Percentiles rank a stretch among this genome's conserved stretches.
Conservation (phyloP, 2,888 invertebrate genomes). For the Pterostichus niger region DNA sequence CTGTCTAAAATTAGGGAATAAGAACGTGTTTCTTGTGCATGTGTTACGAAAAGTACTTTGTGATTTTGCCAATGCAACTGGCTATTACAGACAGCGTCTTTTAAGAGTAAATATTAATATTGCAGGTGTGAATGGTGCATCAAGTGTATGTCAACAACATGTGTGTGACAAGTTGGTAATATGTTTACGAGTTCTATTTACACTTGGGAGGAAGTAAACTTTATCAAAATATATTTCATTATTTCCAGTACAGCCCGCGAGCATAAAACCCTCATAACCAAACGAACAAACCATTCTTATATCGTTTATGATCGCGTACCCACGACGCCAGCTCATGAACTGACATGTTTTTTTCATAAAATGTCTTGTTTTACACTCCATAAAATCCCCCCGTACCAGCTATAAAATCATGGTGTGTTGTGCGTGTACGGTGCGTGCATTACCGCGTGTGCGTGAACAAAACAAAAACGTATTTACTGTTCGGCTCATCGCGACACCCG, state of each 20-base stretch:
- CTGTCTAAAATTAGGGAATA: too few species aligned
- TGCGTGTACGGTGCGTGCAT: constrained; percentile 29
- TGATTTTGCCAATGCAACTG: too few species aligned
- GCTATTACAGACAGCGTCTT: too few species aligned
- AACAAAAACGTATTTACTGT: constrained; percentile 51
- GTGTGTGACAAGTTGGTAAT: too few species aligned
- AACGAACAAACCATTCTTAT: not conserved
- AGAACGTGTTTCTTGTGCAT: too few species aligned
- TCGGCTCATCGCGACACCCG: constrained; percentile 22
- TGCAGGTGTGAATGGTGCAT: too few species aligned
- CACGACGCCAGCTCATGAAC: constrained; percentile 12
- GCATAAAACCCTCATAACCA: not conserved
- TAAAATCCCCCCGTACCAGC: constrained; percentile 31
- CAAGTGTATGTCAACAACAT: too few species aligned
- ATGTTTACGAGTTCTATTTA: not conserved
- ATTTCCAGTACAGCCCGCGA: not conserved
- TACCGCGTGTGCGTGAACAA: constrained; percentile 32
- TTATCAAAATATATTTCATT: constrained; percentile 15
- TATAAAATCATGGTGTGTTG: constrained; percentile 51
- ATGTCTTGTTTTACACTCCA: constrained; percentile 64
- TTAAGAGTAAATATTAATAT: too few species aligned
- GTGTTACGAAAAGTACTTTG: too few species aligned
- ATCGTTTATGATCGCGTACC: constrained; percentile 38
- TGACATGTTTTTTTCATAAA: constrained; percentile 62
- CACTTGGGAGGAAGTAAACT: not conserved